A percentile compares a stretch with the other conserved stretches of the same genome.
Conservation (phyloP, 2,888 invertebrate genomes). For the Dryococelus australis region DNA sequence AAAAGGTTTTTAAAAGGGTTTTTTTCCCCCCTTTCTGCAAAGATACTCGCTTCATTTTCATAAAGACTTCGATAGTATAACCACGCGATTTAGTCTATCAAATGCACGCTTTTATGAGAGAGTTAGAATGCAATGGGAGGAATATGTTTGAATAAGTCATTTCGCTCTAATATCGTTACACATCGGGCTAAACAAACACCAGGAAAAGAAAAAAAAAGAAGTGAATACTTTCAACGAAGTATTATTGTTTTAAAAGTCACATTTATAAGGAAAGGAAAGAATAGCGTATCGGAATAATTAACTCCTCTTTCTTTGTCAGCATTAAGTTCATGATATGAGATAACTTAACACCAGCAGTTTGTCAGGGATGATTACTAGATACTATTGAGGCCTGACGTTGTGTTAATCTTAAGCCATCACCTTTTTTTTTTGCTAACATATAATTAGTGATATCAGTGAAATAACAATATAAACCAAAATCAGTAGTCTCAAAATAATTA, state of each 20-base stretch:
- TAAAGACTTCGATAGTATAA: background rate
- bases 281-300: background rate
- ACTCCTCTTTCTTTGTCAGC: no score
- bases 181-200: background rate
- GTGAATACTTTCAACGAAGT: background rate
- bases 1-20: background rate
- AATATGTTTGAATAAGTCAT: background rate
- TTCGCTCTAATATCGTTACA: conserved; percentile 4
- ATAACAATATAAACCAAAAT: no score
- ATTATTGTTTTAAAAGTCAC: background rate
- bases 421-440: no score
- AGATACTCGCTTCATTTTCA: background rate
- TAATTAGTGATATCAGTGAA: no score
- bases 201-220: background rate
- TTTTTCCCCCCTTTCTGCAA: background rate
- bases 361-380: no score
- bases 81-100: background rate
- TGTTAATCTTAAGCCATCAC: no score
- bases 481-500: no score
- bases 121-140: background rate
- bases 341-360: no score
- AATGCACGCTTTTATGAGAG: background rate
- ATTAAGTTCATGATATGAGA: no score
- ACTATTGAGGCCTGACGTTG: no score
- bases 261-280: background rate